Base-by-base conservation (phyloP, 1,140 invertebrate species). In the Limonius californicus region DNA sequence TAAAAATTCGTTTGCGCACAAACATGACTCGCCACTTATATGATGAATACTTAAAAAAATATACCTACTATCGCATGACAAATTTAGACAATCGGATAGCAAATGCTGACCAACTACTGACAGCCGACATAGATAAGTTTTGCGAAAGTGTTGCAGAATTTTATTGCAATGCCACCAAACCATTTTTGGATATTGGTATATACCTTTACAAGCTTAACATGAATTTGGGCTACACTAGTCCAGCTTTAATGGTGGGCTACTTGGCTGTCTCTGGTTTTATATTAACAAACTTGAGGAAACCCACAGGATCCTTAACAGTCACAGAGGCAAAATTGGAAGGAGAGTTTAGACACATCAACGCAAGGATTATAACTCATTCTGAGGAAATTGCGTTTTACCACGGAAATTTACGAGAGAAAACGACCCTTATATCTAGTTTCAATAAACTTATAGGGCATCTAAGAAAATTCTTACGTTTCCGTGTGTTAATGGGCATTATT, bases 351-450 rank as follows among this genome's bases (percentile, higher is more conserved):
- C 97, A 94, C 73, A 94, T 98, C 16, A 97, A 99, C 59, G 95
- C 95, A 4, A 82, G 97, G 21, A 80, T 99, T 3, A 99, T 99
- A 35, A 95, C 94, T 0, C 97, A 99, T 78, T 94, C 95, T 14
- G 97, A 99, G 80, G 97, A 99, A 81, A 87, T 99, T 62, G 95
- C 97, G 1, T 99, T 99, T 79, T 99, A 98, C 77, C 84, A 95
- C 79, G 95, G 95, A 67, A 95, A 95, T 71, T 80, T 83, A 50
- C 84, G 92, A 32, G 97, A 99, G 77, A 92, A 95, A 76, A 76
- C 89, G 16, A 98, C 91, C 0, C 78, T 99, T 3, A 76, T 96
- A 58, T 85, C 89, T n/a, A 92, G 94, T 70, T 98, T 97, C 76
- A 85, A 90, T 61, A 95, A 92, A 83, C 80, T 98, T 73, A 91